Base-by-base conservation (phyloP, 2,797 vertebrate species). In the Linurgus olivaceus region DNA sequence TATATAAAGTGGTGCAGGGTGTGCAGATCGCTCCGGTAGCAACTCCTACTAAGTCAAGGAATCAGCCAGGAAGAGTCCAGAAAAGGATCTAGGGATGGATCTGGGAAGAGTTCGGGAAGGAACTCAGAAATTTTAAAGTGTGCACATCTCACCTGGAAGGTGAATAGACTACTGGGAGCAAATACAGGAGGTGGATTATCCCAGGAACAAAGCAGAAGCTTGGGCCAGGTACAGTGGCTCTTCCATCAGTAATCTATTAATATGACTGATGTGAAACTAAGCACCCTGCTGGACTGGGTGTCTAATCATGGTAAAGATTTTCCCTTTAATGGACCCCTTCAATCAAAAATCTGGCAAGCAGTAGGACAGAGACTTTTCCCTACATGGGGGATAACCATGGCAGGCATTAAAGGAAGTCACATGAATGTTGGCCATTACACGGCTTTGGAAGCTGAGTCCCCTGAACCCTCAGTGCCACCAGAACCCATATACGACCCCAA, bases 401-500 rank as follows among this genome's bases (percentile, higher is more conserved):
- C 37, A 61, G 26, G 3, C 37, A 61, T 20, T 61, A 61, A 29
- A 40, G 24, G 13, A 61, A 61, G 26, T 40, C 18, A 61, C 37
- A 1, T 2, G 1, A 29, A 20, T 20, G 13, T 10, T 13, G 17
- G 37, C 18, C 13, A 40, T 20, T 14, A 20, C 18, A 14, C 1
- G 2, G 58, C 58, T 61, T 38, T 1, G 1, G 57, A 40, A 38
- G 13, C 37, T 20, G 37, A 29, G 8, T 14, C 26, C 37, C 13
- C 26, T 29, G 58, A 59, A 38, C 9, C 18, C 18, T 38, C 35
- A 38, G 17, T 1, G 0, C 25, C 25, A 38, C 25, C 17, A 28
- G 35, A 38, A 28, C 35, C 4, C 3, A 2, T 14, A 29, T 20
- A 40, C 1, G 7, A 29, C 58, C 13, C 35, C 0, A 0, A 61